Evolutionary conservation across 1,140 invertebrate species (phyloP), one percentile per base, ranked within the genome.

Genomic region (Macrobrachium rosenbergii): DNA sequence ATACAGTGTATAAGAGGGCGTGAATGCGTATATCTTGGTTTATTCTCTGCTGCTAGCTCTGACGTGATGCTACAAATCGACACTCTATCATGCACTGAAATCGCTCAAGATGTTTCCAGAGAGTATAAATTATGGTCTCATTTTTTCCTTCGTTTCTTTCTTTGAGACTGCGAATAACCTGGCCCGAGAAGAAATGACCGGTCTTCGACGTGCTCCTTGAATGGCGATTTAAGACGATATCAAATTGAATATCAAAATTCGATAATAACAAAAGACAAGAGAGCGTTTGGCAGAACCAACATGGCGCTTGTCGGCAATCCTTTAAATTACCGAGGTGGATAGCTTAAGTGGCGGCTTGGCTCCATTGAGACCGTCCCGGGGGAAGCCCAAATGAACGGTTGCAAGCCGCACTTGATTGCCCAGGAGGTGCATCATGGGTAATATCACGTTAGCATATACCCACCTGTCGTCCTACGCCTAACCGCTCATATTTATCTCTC

Each of bases 281-380:
- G 28, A 37, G 28, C 28, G 28, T 37, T 72, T 73, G 73, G 62
- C 82, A 83, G 75, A 83, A 83, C 82, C 82, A 83, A 83, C 82
- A 83, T 83, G 82, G 82, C 82, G 82, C 67, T 83, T 69, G 82
- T 83, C 82, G 82, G 82, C 82, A 83, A 83, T 83, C 82, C 82
- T 75, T 28, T 83, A 75, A 83, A 83, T 83, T 83, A 73, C 82
- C 82, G 69, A 83, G 63, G 73, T 60, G 82, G 82, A 75, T 83
- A 67, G 52, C n/a, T 69, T 83, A 83, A 83, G 67, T 83, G 82
- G 82, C 69, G 82, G 82, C 23, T 83, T 83, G 82, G 82, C 58
- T 83, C 82, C 82, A 17, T 52, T 60, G 59, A 72, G 69, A 67
- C 82, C 82, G 23, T 60, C 82, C 82, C 82, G 82, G 82, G 75